Evolutionary conservation across 2,888 invertebrate species (phyloP), one percentile per base, ranked within the genome.

Genomic region (Drosophila nr. medialis): DNA sequence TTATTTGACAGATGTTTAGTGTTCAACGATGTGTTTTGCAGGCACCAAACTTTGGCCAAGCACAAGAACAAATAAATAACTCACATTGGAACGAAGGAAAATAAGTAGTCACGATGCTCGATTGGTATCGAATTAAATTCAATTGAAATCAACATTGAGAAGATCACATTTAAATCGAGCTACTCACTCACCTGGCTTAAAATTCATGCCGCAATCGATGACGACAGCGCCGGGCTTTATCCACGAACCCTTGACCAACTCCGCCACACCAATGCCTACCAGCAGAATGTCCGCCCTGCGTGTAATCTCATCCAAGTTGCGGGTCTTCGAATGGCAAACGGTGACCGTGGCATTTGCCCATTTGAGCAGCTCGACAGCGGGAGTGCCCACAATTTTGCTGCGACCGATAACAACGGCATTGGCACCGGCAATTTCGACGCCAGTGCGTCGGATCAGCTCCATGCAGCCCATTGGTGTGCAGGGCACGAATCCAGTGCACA

Each of bases 321-420:
- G 95, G 0, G 99, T 99, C 93, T 96, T 96, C 0, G 99, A 99
- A 93, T 99, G 99, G 90, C 99, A 99, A 42, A 98, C 95, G 1
- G 99, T 99, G 5, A 99, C 99, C 0, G 99, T 99, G 1, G 98
- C 99, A 93, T 99, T 95, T 83, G 98, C 95, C 99, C 99, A 99
- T 92, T 98, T 97, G 42, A 99, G 95, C 36, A 99, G 94, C 93
- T 99, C 98, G 0, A 99, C 95, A 75, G 97, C 97, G 0, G 99
- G 99, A 0, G 98, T 97, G 50, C 99, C 99, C 2, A 99, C 99
- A 91, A 99, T 99, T 93, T 99, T 98, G 92, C 99, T 99, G 81
- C 99, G 95, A 1, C 99, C 99, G 48, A 99, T 92, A 24, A 99
- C 99, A 4, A 99, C 99, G 3, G 98, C 99, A 75, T 95, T 95